Percentiles rank a stretch among this genome's conserved stretches.
phyloP scores from a whole-genome alignment of 2,888 invertebrate genomes.

The Paralinhomoeus sp. region DNA sequence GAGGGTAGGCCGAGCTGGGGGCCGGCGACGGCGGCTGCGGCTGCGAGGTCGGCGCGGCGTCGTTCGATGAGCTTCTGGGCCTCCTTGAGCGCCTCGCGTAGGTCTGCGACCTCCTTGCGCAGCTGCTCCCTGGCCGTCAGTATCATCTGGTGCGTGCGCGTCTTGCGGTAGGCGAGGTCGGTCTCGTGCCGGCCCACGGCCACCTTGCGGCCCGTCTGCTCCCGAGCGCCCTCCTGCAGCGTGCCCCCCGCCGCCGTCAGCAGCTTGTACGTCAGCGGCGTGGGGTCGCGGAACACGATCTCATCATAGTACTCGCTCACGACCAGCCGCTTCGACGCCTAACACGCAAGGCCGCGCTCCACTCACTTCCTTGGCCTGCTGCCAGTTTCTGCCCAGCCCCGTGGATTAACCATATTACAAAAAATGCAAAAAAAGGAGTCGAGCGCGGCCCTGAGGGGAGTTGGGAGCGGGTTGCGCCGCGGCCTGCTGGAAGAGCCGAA shows the following conservation, averaged over 20 bases:
- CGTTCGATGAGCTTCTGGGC: not conserved
- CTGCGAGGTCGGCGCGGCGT: conserved; percentile 2
- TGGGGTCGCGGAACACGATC: conserved; percentile 41
- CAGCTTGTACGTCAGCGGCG: conserved; percentile 55
- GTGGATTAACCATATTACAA: too few species aligned
- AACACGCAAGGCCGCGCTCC: too few species aligned
- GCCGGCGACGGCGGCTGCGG: too few species aligned
- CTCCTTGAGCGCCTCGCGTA: conserved; percentile 31
- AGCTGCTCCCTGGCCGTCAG: conserved; percentile 44
- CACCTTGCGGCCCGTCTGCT: too few species aligned
- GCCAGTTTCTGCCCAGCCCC: too few species aligned
- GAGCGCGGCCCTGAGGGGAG: too few species aligned
- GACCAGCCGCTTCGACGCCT: conserved; percentile 46
- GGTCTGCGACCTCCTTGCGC: conserved; percentile 51
- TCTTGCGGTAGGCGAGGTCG: conserved; percentile 14
- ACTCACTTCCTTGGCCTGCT: too few species aligned
- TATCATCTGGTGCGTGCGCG: conserved; percentile 49
- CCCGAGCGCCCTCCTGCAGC: too few species aligned
- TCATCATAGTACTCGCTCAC: conserved; percentile 88
- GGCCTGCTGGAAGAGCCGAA: conserved; percentile 58
- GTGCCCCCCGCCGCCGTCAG: conserved; percentile 38
- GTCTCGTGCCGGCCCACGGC: conserved; percentile 53
- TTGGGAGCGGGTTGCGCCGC: too few species aligned
- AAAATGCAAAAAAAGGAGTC: too few species aligned
- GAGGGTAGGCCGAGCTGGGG: too few species aligned